Evolutionary conservation across 2,888 invertebrate genomes (phyloP), one percentile per base, ranked within the genome.

Genomic region (Eueremaeus valkanovi): DNA sequence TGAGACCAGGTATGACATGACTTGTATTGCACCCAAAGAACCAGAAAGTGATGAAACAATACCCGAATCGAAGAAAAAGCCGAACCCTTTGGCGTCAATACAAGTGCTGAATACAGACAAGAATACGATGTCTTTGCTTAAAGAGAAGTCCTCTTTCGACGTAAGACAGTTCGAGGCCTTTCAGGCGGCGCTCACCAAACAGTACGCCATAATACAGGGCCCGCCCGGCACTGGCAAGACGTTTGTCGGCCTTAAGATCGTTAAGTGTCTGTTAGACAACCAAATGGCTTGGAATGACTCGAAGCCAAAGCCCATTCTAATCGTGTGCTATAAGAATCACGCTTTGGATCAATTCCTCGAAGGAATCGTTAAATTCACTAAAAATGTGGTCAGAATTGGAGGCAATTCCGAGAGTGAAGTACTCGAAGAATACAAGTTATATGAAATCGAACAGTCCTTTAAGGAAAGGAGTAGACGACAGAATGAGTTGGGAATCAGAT

Each of bases 331-430:
- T 82, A 93, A 92, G 9, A 93, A 93, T 84, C 92, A 92, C 82
- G 92, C 92, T 6, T 84, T 94, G 51, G 93, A 93, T 84, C 92
- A 93, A 82, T 93, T 93, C 82, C 83, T 93, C 36, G 89, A 91
- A 82, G 90, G 89, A 16, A 85, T 91, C n/a, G 81, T 89, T 0
- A 81, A 83, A 40, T 83, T 86, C 3, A 90, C 89, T 0, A 81
- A 85, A 0, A 86, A 86, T 76, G 85, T 92, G 75, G 84, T 91
- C 0, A 85, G 92, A 76, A 84, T 92, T 73, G 92, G 92, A 0
- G 87, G 88, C 36, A 66, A 36, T 8, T 66, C 21, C 18, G 33
- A 36, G 21, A 36, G 36, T 11, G 5, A 33, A 36, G 66, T 36
- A 66, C 36, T 66, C 21, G 36, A 66, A 66, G 66, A 58, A 1